A percentile compares a stretch with the other conserved stretches of the same genome.
phyloP scores from a whole-genome alignment of 2,797 vertebrate genomes.

The Lepus townsendii region DNA sequence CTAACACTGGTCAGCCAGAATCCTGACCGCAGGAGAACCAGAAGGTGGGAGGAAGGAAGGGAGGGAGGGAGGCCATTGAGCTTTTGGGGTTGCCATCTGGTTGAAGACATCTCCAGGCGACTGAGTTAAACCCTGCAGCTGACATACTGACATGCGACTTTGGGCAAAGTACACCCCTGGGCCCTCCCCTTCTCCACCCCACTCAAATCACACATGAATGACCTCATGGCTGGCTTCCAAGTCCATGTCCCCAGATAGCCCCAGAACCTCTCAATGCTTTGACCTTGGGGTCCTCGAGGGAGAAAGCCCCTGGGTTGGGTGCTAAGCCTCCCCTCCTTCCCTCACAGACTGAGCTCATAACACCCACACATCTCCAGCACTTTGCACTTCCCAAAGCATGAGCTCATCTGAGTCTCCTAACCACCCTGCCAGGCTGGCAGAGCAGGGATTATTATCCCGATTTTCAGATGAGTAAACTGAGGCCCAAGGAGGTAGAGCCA shows the following conservation, averaged over 20 bases:
- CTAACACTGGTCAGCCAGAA: conserved; percentile 3
- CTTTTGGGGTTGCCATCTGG: conserved; percentile 35
- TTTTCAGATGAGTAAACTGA: conserved; percentile 68
- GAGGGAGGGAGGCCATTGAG: background rate
- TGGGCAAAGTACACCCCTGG: conserved; percentile 49
- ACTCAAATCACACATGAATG: conserved; percentile 9
- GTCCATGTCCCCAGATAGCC: background rate
- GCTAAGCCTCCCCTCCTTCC: background rate
- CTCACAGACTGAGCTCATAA: conserved; percentile 23
- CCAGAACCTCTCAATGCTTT: conserved; percentile 1
- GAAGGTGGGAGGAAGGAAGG: conserved; percentile 26
- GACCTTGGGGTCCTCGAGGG: background rate
- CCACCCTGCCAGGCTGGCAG: background rate
- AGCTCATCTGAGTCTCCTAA: conserved; percentile 67
- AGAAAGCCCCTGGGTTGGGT: background rate
- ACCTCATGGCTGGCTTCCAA: conserved; percentile 14
- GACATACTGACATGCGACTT: conserved; percentile 45
- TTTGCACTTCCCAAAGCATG: conserved; percentile 59
- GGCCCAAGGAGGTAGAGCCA: conserved; percentile 51
- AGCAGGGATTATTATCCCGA: conserved; percentile 54
- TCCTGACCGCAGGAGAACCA: conserved; percentile 43
- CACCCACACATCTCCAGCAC: background rate
- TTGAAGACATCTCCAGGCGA: conserved; percentile 56
- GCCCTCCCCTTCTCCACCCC: background rate
- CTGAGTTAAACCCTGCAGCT: conserved; percentile 63